Percentiles rank a stretch among this genome's conserved stretches.
phyloP scores from a whole-genome alignment of 2,888 invertebrate species.

The Ellobium chinense region DNA sequence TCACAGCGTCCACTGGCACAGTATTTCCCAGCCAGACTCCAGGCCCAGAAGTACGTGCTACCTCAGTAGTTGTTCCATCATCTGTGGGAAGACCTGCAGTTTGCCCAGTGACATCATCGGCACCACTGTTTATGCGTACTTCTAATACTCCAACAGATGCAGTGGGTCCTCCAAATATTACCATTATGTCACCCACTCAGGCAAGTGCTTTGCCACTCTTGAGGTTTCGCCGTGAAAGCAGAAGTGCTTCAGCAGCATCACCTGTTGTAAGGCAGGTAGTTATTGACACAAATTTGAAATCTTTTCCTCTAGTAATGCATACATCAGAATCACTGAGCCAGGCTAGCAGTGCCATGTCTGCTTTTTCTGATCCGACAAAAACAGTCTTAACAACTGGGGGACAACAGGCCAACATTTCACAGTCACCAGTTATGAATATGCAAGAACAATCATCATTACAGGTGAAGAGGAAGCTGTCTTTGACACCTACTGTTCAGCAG shows the following conservation, averaged over 20 bases:
- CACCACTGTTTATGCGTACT: slow-evolving; percentile 10
- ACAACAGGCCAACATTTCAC: neutral
- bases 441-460: neutral
- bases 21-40: neutral
- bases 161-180: slow-evolving; percentile 41
- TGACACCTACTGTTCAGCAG: neutral
- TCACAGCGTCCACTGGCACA: neutral
- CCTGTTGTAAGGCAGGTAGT: neutral
- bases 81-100: neutral
- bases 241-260: neutral
- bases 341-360: neutral
- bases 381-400: neutral
- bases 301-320: neutral
- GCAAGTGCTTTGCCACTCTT: neutral
- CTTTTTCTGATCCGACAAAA: neutral
- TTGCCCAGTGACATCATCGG: neutral
- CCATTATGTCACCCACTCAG: slow-evolving; percentile 30
- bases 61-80: neutral
- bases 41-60: neutral
- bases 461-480: neutral
- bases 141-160: slow-evolving; percentile 36
- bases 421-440: neutral
- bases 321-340: neutral
- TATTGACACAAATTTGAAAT: neutral
- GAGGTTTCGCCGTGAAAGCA: slow-evolving; percentile 5